Evolutionary conservation across 2,113 vertebrate genomes (phyloP).

Genomic region (Nanorana parkeri): DNA sequence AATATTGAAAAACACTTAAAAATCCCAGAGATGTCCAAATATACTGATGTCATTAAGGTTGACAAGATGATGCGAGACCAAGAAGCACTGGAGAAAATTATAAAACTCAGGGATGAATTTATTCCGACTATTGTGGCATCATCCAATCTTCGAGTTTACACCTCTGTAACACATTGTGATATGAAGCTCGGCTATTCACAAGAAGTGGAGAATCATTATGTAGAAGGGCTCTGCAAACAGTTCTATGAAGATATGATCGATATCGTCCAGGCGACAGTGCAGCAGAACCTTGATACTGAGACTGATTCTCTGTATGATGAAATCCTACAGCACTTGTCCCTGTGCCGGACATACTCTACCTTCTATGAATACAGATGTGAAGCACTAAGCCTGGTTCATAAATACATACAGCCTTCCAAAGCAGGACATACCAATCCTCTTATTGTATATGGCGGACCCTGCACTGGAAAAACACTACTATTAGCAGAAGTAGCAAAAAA

Average conservation of each 20-base stretch:
- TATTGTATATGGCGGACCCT: conserved; percentile 92
- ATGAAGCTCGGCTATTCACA: conserved; percentile 97
- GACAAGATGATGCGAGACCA: conserved; percentile 86
- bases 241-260: conserved; percentile 99
- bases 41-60: conserved; percentile 88
- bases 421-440: conserved; percentile 85
- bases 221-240: conserved; percentile 96
- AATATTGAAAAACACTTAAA: conserved; percentile 96
- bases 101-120: conserved; percentile 96
- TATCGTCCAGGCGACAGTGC: conserved; percentile 96
- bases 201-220: conserved; percentile 96
- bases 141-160: conserved; percentile 95
- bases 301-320: conserved; percentile 91
- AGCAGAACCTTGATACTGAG: conserved; percentile 96
- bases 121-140: conserved; percentile 94
- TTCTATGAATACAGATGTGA: conserved; percentile 92
- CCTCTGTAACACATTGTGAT: conserved; percentile 96
- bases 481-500: conserved; percentile 92
- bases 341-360: conserved; percentile 88
- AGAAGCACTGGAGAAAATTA: conserved; percentile 90
- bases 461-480: conserved; percentile 95
- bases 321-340: conserved; percentile 91
- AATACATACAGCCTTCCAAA: conserved; percentile 90
- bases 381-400: conserved; percentile 86
- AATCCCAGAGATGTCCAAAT: conserved; percentile 91